A percentile compares a stretch with the other conserved stretches of the same genome.
These are phyloP conservation scores for Desmodus rotundus DNA, from an alignment of 2,113 vertebrate genomes.

Conservation along the genomic window DNA sequence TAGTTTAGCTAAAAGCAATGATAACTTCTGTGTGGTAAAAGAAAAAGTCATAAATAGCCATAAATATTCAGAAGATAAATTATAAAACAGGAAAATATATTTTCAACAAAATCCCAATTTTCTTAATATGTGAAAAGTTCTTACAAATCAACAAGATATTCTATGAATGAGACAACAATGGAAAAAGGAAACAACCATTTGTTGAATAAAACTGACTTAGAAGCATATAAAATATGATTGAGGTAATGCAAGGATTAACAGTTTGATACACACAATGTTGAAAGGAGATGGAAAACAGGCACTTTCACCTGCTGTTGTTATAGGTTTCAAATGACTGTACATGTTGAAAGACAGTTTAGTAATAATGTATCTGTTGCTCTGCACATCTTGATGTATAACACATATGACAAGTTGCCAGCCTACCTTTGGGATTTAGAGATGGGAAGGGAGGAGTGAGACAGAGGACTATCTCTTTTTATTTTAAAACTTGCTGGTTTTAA, in stretches of 20 bases:
- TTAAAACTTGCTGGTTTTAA: not conserved
- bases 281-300: not conserved
- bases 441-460: not conserved
- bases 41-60: not conserved
- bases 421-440: not conserved
- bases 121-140: not conserved
- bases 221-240: not conserved
- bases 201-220: not conserved
- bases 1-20: not conserved
- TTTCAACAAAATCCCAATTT: not conserved
- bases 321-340: not conserved
- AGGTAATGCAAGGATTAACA: not conserved
- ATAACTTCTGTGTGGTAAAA: not conserved
- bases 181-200: not conserved
- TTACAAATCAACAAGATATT: not conserved
- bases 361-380: not conserved
- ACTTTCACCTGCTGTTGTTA: not conserved
- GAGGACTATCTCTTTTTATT: not conserved
- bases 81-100: not conserved
- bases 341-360: not conserved
- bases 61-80: not conserved
- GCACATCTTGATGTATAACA: not conserved
- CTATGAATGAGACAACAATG: not conserved
- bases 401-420: not conserved
- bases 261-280: not conserved